Percentiles rank a stretch among this genome's conserved stretches.
These are phyloP conservation scores for Cydia splendana DNA, from an alignment of 1,140 invertebrate genomes.

Conservation along the genomic window DNA sequence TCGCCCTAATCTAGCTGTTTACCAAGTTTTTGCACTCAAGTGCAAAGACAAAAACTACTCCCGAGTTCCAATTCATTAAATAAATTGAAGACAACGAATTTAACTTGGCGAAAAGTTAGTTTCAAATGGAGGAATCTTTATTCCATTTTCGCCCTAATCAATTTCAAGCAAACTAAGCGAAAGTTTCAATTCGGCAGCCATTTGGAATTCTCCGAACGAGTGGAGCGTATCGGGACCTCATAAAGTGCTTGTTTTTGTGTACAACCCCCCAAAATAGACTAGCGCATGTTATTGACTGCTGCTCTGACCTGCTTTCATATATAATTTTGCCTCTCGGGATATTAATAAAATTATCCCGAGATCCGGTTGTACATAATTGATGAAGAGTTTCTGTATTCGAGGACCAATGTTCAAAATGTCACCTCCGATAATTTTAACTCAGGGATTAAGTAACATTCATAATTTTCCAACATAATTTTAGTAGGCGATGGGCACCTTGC, in stretches of 20 bases:
- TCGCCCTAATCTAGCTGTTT: constrained; percentile 21
- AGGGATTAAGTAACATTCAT: too few species aligned
- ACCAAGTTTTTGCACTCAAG: constrained; percentile 30
- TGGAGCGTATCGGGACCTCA: constrained; percentile 36
- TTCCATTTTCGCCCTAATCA: constrained; percentile 54
- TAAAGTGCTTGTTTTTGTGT: constrained; percentile 35
- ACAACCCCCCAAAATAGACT: constrained; percentile 15
- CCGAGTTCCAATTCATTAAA: constrained; percentile 22
- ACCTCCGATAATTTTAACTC: too few species aligned
- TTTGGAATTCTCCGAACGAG: constrained; percentile 39
- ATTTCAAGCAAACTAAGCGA: constrained; percentile 52
- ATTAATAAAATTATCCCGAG: neutral
- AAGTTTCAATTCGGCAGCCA: constrained; percentile 55
- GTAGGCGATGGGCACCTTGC: too few species aligned
- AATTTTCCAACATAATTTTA: too few species aligned
- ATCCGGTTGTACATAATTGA: neutral
- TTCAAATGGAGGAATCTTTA: constrained; percentile 36
- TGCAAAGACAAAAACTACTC: constrained; percentile 17
- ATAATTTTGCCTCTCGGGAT: neutral
- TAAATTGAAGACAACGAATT: constrained; percentile 31
- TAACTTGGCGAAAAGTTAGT: constrained; percentile 35
- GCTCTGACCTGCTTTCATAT: constrained; percentile 34
- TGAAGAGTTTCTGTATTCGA: too few species aligned
- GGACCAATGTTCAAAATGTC: too few species aligned
- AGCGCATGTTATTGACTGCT: neutral